phyloP scores from a whole-genome alignment of 2,888 invertebrate genomes.

The Agrotis clavis region DNA sequence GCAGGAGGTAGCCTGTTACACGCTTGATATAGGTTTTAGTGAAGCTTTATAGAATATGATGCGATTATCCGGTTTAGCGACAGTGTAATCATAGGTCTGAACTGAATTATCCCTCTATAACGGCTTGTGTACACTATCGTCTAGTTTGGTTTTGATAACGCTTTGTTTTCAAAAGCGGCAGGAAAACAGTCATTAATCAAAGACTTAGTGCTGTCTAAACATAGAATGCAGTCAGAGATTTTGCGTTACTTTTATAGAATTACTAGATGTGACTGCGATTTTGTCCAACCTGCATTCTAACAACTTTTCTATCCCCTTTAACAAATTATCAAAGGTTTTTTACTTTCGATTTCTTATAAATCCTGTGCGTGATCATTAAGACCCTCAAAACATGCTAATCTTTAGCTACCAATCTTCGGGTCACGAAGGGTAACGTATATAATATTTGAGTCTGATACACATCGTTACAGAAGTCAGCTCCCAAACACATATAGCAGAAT shows the following conservation, averaged over 20 bases:
- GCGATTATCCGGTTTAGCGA: slow-evolving; percentile 71
- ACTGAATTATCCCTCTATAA: slow-evolving; percentile 61
- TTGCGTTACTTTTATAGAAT: slow-evolving; percentile 32
- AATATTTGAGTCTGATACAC: slow-evolving; percentile 36
- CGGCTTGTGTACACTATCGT: slow-evolving; percentile 40
- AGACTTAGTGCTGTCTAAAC: slow-evolving; percentile 35
- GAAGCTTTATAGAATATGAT: slow-evolving; percentile 75
- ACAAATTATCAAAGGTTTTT: too few species aligned
- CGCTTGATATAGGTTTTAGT: slow-evolving; percentile 72
- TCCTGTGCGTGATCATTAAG: neutral
- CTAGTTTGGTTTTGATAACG: slow-evolving; percentile 46
- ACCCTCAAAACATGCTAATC: slow-evolving; percentile 2
- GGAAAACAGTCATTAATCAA: slow-evolving; percentile 40
- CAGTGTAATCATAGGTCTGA: slow-evolving; percentile 60
- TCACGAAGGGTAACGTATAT: neutral
- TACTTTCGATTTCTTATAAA: neutral
- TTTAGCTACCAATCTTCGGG: neutral
- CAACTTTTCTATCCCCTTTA: neutral
- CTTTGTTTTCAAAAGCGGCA: slow-evolving; percentile 55
- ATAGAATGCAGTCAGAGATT: slow-evolving; percentile 33
- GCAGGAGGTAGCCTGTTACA: slow-evolving; percentile 55
- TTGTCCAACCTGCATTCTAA: neutral
- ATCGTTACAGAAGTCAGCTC: slow-evolving; percentile 39
- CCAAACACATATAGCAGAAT: slow-evolving; percentile 37
- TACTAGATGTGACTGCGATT: slow-evolving; percentile 19